Conservation (phyloP, 2,888 invertebrate genomes). For the Troilus luridus region DNA sequence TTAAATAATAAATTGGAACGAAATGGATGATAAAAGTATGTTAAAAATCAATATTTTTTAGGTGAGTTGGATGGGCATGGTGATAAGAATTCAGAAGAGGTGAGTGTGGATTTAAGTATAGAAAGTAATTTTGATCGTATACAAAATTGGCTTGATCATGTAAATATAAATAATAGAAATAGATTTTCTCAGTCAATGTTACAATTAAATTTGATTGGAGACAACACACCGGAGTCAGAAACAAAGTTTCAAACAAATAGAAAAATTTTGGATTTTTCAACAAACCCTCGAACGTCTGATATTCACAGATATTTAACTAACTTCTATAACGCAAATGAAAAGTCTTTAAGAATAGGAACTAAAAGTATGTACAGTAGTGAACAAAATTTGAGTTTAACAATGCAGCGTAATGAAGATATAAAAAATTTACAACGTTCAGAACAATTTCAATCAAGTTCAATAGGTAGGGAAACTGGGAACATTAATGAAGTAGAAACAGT, state of each 20-base stretch:
- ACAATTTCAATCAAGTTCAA: background rate
- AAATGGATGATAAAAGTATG: background rate
- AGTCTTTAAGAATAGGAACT: slow-evolving; percentile 54
- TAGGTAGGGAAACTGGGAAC: background rate
- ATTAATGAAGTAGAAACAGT: slow-evolving; percentile 39
- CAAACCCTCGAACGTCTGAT: slow-evolving; percentile 58
- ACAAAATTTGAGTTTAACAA: slow-evolving; percentile 18
- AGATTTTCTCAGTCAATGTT: slow-evolving; percentile 60
- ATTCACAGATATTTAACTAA: slow-evolving; percentile 62
- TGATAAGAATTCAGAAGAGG: slow-evolving; percentile 64
- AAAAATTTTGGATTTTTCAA: background rate
- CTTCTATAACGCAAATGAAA: slow-evolving; percentile 60
- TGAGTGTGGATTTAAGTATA: slow-evolving; percentile 65
- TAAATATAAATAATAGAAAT: slow-evolving; percentile 56
- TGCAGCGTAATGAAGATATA: background rate
- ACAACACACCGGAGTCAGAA: slow-evolving; percentile 6
- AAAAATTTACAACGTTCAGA: background rate
- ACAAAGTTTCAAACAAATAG: slow-evolving; percentile 21
- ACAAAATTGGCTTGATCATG: slow-evolving; percentile 64
- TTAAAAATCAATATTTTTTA: slow-evolving; percentile 54
- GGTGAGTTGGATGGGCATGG: slow-evolving; percentile 64
- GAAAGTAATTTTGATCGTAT: slow-evolving; percentile 62
- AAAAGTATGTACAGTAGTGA: slow-evolving; percentile 38
- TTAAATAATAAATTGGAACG: background rate
- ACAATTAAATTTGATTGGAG: slow-evolving; percentile 61